These are phyloP conservation scores for Volucella zonaria DNA, from an alignment of 2,888 invertebrate genomes.

Conservation along the genomic window DNA sequence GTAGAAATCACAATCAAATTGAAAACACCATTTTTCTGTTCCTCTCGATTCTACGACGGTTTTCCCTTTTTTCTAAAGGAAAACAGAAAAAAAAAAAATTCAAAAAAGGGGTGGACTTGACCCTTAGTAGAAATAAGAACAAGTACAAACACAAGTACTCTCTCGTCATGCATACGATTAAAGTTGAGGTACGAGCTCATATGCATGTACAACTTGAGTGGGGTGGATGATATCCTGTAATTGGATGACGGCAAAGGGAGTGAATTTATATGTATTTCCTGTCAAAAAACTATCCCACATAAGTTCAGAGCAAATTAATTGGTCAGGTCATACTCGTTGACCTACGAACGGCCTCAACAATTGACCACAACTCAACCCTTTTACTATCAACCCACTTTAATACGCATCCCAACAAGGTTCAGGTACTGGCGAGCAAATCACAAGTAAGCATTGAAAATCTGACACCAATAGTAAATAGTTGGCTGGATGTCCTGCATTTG, in stretches of 20 bases:
- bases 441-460: constrained; percentile 50
- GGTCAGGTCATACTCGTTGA: constrained; percentile 67
- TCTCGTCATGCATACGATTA: too few relatives aligned
- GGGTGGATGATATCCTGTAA: constrained; percentile 54
- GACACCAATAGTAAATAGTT: constrained; percentile 55
- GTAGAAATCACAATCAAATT: constrained; percentile 56
- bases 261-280: neutral
- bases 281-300: constrained; percentile 66
- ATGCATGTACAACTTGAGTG: too few relatives aligned
- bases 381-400: constrained; percentile 10
- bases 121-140: constrained; percentile 25
- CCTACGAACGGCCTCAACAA: constrained; percentile 32
- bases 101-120: constrained; percentile 43
- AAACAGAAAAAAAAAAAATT: too few relatives aligned
- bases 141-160: too few relatives aligned
- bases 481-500: constrained; percentile 61
- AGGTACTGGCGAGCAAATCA: constrained; percentile 41
- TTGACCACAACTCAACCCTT: constrained; percentile 54
- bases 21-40: constrained; percentile 21
- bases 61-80: constrained; percentile 36
- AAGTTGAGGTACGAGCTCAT: too few relatives aligned
- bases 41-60: constrained; percentile 53
- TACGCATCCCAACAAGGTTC: neutral
- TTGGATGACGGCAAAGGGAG: constrained; percentile 52
- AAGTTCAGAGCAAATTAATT: constrained; percentile 58